Percentiles rank a stretch among this genome's conserved stretches.
Evolutionary conservation across 2,888 invertebrate species (phyloP).

Genomic region (Endomychus coccineus): DNA sequence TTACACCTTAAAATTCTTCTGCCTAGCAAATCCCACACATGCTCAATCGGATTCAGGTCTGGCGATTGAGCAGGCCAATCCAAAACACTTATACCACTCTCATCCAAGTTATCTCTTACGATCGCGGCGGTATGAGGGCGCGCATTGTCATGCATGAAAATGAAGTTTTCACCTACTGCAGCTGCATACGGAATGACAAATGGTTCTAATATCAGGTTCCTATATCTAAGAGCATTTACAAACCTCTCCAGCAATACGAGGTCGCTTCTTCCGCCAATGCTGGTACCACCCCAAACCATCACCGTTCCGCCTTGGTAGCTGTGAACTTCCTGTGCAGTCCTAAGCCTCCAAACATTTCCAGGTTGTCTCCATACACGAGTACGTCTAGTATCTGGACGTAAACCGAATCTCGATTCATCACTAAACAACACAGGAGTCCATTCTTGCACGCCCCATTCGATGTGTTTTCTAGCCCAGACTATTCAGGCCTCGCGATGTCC

Average conservation of each 20-base stretch:
- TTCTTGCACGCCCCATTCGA: constrained; percentile 1
- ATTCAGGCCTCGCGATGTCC: background rate
- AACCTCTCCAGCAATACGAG: constrained; percentile 4
- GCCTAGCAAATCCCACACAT: constrained; percentile 14
- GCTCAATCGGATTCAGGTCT: constrained; percentile 19
- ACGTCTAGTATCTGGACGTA: constrained; percentile 15
- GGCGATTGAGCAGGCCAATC: constrained; percentile 15
- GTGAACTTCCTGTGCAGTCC: constrained; percentile 17
- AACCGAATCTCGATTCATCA: constrained; percentile 17
- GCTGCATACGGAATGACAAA: constrained; percentile 12
- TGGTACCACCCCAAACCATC: constrained; percentile 14
- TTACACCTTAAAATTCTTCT: constrained; percentile 3
- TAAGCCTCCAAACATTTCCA: constrained; percentile 12
- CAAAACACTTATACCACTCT: too few relatives aligned
- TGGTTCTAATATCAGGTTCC: constrained; percentile 12
- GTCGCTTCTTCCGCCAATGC: constrained; percentile 5
- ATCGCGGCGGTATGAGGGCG: constrained; percentile 10
- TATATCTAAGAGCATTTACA: constrained; percentile 1
- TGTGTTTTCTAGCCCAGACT: background rate
- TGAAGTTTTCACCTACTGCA: constrained; percentile 13
- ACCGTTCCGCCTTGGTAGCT: constrained; percentile 15
- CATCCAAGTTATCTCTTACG: constrained; percentile 8
- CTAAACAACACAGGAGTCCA: constrained; percentile 13
- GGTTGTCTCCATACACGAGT: too few relatives aligned
- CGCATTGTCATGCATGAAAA: constrained; percentile 19